Percentiles rank a stretch among this genome's conserved stretches.
Evolutionary conservation across 2,113 vertebrate genomes (phyloP).

Genomic region (Bos indicus): DNA sequence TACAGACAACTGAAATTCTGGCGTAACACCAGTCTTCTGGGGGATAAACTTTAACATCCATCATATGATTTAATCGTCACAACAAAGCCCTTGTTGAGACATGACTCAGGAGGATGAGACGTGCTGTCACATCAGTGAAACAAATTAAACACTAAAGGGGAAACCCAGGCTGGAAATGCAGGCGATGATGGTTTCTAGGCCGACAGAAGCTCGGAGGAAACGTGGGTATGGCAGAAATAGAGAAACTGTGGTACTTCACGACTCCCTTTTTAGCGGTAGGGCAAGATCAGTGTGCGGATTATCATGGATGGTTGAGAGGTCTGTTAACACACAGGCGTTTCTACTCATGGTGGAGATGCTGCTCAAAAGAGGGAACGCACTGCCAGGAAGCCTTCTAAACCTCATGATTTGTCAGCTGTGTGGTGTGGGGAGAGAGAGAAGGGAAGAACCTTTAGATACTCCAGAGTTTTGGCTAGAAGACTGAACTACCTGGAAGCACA

Average conservation of each 20-base stretch:
- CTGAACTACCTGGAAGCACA: conserved; percentile 20
- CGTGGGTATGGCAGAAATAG: background rate
- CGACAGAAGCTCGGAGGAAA: background rate
- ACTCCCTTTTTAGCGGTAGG: background rate
- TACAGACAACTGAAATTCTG: background rate
- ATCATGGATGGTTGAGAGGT: background rate
- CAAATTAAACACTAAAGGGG: background rate
- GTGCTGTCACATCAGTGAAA: background rate
- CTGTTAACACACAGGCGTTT: background rate
- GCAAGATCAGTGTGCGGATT: background rate
- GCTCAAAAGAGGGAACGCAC: background rate
- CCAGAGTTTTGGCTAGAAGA: background rate
- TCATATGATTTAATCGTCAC: background rate
- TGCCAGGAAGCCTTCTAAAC: background rate
- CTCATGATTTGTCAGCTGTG: background rate
- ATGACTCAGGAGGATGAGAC: background rate
- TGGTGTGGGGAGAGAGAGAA: background rate
- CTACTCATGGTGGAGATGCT: background rate
- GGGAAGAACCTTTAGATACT: background rate
- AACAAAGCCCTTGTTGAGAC: background rate
- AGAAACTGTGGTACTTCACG: background rate
- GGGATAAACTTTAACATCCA: background rate
- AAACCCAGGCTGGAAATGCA: background rate
- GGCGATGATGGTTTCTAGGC: background rate
- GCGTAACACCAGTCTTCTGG: background rate